phyloP scores from a whole-genome alignment of 2,113 vertebrate species.

The Eubucco bourcierii region DNA sequence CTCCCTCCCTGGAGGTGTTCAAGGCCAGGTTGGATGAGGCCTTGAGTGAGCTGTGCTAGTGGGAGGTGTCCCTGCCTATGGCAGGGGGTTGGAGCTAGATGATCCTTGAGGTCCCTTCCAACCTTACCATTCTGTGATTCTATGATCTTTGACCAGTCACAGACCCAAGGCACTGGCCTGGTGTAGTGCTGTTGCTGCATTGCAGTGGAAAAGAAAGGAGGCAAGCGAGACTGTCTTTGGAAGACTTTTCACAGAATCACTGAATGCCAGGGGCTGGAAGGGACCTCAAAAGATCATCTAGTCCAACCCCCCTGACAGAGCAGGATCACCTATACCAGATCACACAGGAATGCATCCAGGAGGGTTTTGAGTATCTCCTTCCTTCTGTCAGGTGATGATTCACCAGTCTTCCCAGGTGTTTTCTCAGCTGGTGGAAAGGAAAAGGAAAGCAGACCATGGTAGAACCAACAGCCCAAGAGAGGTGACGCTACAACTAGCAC shows the following conservation, averaged over 20 bases:
- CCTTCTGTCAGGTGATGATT: not conserved
- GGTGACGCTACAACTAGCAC: not conserved
- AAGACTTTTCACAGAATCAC: not conserved
- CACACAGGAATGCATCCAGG: too few relatives aligned
- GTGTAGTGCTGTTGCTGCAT: not conserved
- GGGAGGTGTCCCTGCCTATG: too few relatives aligned
- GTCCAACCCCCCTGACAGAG: too few relatives aligned
- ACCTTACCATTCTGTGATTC: too few relatives aligned
- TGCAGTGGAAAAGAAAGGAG: not conserved
- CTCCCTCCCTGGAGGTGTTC: too few relatives aligned
- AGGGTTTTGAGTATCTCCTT: not conserved
- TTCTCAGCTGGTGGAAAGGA: not conserved
- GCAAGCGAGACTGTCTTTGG: not conserved
- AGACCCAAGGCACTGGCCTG: not conserved
- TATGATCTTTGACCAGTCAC: not conserved
- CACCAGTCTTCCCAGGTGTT: not conserved
- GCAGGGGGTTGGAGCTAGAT: too few relatives aligned
- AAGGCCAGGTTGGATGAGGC: too few relatives aligned
- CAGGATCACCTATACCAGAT: too few relatives aligned
- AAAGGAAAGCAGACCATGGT: not conserved
- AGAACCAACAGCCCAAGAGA: not conserved
- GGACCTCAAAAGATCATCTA: too few relatives aligned
- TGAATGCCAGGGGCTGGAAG: too few relatives aligned
- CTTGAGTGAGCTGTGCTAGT: too few relatives aligned
- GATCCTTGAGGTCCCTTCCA: too few relatives aligned